These are phyloP conservation scores for Philopedon plagiatum DNA, from an alignment of 2,888 invertebrate species.

Conservation along the genomic window DNA sequence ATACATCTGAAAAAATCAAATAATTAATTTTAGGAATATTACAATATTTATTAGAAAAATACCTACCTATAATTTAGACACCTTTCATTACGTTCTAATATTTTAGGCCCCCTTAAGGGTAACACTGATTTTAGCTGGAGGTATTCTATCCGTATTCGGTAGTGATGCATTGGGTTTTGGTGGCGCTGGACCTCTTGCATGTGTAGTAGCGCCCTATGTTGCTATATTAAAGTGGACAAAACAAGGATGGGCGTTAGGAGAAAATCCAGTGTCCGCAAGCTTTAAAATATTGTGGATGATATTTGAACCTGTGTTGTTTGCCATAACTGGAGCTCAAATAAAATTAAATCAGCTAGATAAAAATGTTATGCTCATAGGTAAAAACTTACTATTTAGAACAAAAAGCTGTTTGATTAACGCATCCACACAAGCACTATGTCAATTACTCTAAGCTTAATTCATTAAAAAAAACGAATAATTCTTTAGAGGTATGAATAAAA, in stretches of 20 bases:
- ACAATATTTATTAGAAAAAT: too few species aligned
- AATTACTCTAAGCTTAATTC: too few species aligned
- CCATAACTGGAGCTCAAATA: constrained; percentile 39
- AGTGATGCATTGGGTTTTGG: constrained; percentile 32
- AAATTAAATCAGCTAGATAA: constrained; percentile 20
- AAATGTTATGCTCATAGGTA: constrained; percentile 32
- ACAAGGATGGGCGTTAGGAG: constrained; percentile 34
- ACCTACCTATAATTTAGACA: too few species aligned
- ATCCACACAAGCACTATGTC: too few species aligned
- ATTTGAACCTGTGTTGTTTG: constrained; percentile 36
- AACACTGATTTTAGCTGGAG: constrained; percentile 26
- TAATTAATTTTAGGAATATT: too few species aligned
- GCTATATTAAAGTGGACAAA: constrained; percentile 18
- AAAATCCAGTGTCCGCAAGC: constrained; percentile 28
- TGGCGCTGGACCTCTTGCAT: constrained; percentile 36
- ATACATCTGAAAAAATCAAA: too few species aligned
- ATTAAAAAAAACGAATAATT: too few species aligned
- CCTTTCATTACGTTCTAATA: neutral
- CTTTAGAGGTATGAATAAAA: too few species aligned
- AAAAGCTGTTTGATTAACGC: too few species aligned
- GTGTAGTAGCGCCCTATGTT: constrained; percentile 30
- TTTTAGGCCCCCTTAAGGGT: constrained; percentile 24
- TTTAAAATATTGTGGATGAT: constrained; percentile 33
- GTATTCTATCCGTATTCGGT: constrained; percentile 29
- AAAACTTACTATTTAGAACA: too few species aligned